phyloP scores from a whole-genome alignment of 2,113 vertebrate genomes.

The Alectura lathami region DNA sequence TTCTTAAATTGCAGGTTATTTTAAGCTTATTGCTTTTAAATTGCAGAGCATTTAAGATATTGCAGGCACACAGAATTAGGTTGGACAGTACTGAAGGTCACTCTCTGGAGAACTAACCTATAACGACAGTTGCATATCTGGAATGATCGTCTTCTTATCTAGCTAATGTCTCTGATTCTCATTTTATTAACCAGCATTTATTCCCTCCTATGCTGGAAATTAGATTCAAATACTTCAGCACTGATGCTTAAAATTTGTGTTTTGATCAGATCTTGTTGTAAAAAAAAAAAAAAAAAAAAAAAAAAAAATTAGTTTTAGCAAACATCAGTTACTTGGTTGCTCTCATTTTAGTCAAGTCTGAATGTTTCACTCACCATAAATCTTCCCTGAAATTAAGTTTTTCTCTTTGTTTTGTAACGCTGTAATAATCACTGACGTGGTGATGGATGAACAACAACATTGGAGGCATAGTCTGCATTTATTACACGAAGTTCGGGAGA shows the following conservation, averaged over 20 bases:
- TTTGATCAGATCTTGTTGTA: not conserved
- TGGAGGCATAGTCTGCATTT: not conserved
- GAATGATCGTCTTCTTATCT: not conserved
- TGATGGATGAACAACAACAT: slow-evolving; percentile 12
- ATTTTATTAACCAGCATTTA: not conserved
- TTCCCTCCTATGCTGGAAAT: not conserved
- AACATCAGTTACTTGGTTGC: not conserved
- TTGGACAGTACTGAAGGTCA: not conserved
- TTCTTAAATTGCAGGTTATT: not conserved
- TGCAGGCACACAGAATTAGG: not conserved
- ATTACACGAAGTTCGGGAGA: not conserved
- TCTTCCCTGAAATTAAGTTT: slow-evolving; percentile 34
- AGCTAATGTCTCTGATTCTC: not conserved
- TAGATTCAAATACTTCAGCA: not conserved
- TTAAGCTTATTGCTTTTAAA: slow-evolving; percentile 30
- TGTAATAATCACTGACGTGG: not conserved
- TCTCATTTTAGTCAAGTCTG: not conserved
- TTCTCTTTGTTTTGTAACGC: not conserved
- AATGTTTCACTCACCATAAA: slow-evolving; percentile 1
- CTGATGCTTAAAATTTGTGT: not conserved
- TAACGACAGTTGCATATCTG: not conserved
- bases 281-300: not conserved
- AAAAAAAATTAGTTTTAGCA: not conserved
- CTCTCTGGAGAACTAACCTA: not conserved
- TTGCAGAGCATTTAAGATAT: not conserved